These are phyloP conservation scores for Caenorhabditis wallacei DNA, from an alignment of 2,888 invertebrate genomes.

Conservation along the genomic window DNA sequence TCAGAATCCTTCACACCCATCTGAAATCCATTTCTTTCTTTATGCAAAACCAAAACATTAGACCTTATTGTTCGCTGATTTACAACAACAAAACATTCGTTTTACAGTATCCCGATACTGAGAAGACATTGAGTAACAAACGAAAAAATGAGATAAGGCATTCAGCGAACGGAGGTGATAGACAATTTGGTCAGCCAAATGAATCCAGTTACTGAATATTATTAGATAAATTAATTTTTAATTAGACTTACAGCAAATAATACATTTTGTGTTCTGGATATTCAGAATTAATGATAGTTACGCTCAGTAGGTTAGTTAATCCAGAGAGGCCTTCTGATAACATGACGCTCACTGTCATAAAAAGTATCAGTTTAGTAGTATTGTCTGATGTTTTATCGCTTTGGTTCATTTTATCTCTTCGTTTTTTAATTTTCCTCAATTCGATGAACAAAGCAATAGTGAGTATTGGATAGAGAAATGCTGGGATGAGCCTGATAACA, in stretches of 20 bases:
- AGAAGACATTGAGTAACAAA: conserved; percentile 5
- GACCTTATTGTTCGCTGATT: not conserved
- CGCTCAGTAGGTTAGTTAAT: not conserved
- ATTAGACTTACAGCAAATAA: too few relatives aligned
- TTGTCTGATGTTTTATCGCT: not conserved
- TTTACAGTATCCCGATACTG: conserved; percentile 23
- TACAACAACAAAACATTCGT: not conserved
- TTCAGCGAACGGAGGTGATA: not conserved
- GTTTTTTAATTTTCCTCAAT: not conserved
- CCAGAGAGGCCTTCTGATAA: not conserved
- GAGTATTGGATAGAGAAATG: not conserved
- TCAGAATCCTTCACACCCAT: too few relatives aligned
- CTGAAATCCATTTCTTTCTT: too few relatives aligned
- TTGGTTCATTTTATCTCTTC: not conserved
- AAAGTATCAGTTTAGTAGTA: not conserved
- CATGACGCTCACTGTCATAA: conserved; percentile 17
- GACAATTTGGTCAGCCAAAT: not conserved
- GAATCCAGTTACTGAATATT: not conserved
- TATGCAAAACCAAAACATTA: too few relatives aligned
- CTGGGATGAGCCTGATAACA: not conserved
- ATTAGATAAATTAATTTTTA: not conserved
- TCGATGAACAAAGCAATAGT: not conserved
- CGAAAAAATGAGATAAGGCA: conserved; percentile 13
- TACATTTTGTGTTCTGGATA: not conserved
- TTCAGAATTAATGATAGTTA: not conserved